Evolutionary conservation across 2,797 vertebrate species (phyloP), one percentile per base, ranked within the genome.

Genomic region (Fistularia tabacaria): DNA sequence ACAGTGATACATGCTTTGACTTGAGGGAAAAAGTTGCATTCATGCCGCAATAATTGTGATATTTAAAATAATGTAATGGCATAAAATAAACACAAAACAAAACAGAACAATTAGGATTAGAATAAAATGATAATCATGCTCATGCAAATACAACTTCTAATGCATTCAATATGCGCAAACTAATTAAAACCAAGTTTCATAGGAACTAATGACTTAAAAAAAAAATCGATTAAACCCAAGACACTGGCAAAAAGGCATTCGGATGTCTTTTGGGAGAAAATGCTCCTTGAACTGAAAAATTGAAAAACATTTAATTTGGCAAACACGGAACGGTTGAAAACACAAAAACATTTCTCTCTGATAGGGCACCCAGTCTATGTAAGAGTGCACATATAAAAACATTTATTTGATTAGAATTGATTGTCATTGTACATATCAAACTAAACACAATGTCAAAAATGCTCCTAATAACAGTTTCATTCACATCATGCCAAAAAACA

Each of bases 281-380:
- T 66, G 74, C 68, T 77, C 73, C 54, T 73, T 80, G 62, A 82
- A 62, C 73, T 73, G 80, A 75, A 65, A 82, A 82, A 83, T 84
- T 83, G 60, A 79, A 79, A 83, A 81, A 65, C 46, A 45, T 77
- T 47, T 61, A 72, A 73, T 57, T 36, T 62, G 12, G 51, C 39
- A 25, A 53, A 65, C 74, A 57, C 44, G 56, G 55, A 54, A 66
- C 69, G 80, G 77, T 64, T 84, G 82, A 79, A 67, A 71, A 68
- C 71, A 71, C 77, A 85, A 80, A 81, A 54, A 79, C 81, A 74
- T 75, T 77, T 42, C 10, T 42, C 39, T 25, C 10, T 36, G 61
- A 67, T 15, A 10, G 42, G 38, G 37, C 47, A 47, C 6, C 8
- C 1, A 36, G 46, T 57, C 14, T 49, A 40, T 49, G n/a, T 44